Evolutionary conservation across 2,888 invertebrate species (phyloP).

Genomic region (Apeira syringaria): DNA sequence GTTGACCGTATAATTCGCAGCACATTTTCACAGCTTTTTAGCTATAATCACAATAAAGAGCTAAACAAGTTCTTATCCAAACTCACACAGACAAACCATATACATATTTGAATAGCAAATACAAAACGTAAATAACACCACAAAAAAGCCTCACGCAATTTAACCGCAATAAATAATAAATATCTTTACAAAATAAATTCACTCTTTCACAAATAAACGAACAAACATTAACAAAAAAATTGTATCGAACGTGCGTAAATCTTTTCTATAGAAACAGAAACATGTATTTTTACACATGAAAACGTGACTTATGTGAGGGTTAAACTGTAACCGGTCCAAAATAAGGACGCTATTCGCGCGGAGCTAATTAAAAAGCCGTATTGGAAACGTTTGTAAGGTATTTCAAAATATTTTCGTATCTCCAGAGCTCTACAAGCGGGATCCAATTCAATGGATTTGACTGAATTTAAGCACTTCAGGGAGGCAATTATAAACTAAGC

Average conservation of each 20-base stretch:
- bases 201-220: constrained; percentile 2
- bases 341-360: constrained; percentile 8
- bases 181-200: constrained; percentile 15
- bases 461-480: constrained; percentile 23
- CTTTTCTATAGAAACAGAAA: constrained; percentile 17
- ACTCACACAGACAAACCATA: too few relatives aligned
- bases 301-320: background rate
- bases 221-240: constrained; percentile 13
- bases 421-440: constrained; percentile 13
- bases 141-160: constrained; percentile 8
- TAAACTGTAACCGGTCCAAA: background rate
- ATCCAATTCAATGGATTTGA: constrained; percentile 27
- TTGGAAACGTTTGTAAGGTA: constrained; percentile 3
- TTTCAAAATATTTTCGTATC: constrained; percentile 27
- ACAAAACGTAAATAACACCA: constrained; percentile 2
- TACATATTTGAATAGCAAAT: too few relatives aligned
- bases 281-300: constrained; percentile 5
- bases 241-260: constrained; percentile 22
- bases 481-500: background rate
- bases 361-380: constrained; percentile 9
- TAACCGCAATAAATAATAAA: constrained; percentile 15
- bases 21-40: too few relatives aligned
- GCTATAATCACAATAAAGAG: too few relatives aligned
- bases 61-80: too few relatives aligned
- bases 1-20: too few relatives aligned